Base-by-base conservation (phyloP, 2,113 vertebrate genomes). In the Steatornis caripensis region DNA sequence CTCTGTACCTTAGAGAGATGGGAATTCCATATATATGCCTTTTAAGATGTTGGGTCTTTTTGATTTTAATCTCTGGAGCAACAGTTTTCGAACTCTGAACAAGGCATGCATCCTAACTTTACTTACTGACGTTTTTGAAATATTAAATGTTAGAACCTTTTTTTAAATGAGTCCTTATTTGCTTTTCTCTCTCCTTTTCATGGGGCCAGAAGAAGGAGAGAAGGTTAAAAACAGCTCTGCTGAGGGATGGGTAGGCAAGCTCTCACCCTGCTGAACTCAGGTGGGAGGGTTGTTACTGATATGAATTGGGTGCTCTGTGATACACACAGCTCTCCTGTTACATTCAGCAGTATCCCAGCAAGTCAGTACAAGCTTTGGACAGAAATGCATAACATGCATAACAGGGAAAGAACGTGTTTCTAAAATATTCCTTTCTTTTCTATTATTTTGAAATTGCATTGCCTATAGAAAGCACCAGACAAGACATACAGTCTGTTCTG, bases 311-410 rank as follows among this genome's bases (percentile, higher is more conserved):
- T 10, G 17, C 14, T 57, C 45, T 87, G 54, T 84, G 82, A 86
- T 84, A 36, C 46, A 70, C 6, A 4, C 39, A 75, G 10, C 14
- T 53, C 41, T 89, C 60, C 88, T 75, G 13, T 22, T 68, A 49
- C 26, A 36, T 90, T 72, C 84, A 82, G 57, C 57, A 65, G 15
- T 61, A 65, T 45, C 77, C 29, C 91, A 87, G 69, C 32, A 79
- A 96, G 86, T 51, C 77, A 84, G 54, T 57, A 78, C 23, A 84
- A 72, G 74, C 80, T 95, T 90, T 95, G 69, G 72, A 79, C 80
- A 87, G 57, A 95, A 94, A 87, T 61, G 17, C 10, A 8, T 69
- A 93, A 81, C 22, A 43, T 43, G 15, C 41, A 43, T 43, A 43
- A 43, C 41, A 82, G 41, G 19, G 27, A 77, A 46, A 74, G 37